A percentile compares a stretch with the other conserved stretches of the same genome.
Conservation (phyloP, 2,113 vertebrate species). For the Paracyprichromis sp. region DNA sequence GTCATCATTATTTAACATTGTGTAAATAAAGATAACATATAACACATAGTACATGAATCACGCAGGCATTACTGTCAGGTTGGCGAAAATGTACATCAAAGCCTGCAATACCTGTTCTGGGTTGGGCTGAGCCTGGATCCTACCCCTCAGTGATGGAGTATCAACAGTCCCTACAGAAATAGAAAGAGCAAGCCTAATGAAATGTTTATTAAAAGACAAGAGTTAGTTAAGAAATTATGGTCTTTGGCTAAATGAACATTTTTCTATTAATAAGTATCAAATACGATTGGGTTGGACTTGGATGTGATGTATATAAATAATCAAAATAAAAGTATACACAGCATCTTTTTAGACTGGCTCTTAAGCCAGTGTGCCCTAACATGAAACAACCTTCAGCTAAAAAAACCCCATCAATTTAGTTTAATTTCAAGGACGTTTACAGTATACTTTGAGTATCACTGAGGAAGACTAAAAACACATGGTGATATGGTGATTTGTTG, state of each 20-base stretch:
- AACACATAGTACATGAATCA: background rate
- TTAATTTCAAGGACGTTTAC: background rate
- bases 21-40: background rate
- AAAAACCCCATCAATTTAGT: accelerated
- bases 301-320: background rate
- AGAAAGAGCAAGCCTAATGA: background rate
- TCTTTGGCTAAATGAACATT: background rate
- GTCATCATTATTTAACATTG: background rate
- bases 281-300: background rate
- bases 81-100: background rate
- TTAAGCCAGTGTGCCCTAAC: background rate
- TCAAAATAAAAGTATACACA: background rate
- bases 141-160: conserved; percentile 84
- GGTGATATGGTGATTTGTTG: background rate
- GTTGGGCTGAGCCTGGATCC: conserved; percentile 82
- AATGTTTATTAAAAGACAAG: background rate
- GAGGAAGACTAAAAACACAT: background rate
- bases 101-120: conserved; percentile 78
- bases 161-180: conserved; percentile 82
- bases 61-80: background rate
- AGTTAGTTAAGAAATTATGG: background rate
- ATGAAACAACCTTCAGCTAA: background rate
- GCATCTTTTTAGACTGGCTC: background rate
- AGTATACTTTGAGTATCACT: background rate
- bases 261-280: background rate